Evolutionary conservation across 1,140 invertebrate species (phyloP).

Genomic region (Lepidostoma basale): DNA sequence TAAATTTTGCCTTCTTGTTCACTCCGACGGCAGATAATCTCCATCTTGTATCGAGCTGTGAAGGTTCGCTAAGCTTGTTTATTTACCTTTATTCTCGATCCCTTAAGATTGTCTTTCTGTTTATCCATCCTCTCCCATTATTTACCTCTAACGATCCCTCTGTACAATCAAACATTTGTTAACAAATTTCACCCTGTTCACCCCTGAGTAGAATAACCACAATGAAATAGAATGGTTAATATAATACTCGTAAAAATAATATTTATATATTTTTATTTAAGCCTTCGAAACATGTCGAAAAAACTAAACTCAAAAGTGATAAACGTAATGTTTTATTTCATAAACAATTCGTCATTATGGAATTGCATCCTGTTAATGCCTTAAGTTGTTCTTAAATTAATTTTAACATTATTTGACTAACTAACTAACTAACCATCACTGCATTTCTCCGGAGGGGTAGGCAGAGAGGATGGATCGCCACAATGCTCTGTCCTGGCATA

Average conservation of each 20-base stretch:
- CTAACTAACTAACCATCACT: no score
- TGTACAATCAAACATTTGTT: background rate
- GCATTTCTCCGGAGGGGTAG: no score
- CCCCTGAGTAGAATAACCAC: background rate
- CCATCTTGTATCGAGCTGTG: background rate
- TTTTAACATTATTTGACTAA: no score
- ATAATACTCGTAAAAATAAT: background rate
- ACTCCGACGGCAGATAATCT: no score
- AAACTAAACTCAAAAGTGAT: background rate
- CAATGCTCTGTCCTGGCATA: no score
- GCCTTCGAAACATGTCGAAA: background rate
- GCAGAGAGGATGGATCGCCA: no score
- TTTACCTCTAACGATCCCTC: background rate
- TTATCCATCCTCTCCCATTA: conserved; percentile 3
- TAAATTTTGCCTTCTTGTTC: no score
- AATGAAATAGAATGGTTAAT: background rate
- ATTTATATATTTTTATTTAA: background rate
- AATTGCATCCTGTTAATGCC: no score
- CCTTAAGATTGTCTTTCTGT: background rate
- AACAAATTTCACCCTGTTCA: background rate
- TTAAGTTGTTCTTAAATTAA: no score
- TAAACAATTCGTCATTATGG: no score
- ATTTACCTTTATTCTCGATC: conserved; percentile 11
- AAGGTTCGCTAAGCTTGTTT: conserved; percentile 1
- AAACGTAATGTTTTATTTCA: background rate